A percentile compares a stretch with the other conserved stretches of the same genome.
These are phyloP conservation scores for Hipparchia semele DNA, from an alignment of 2,888 invertebrate species.

Conservation along the genomic window DNA sequence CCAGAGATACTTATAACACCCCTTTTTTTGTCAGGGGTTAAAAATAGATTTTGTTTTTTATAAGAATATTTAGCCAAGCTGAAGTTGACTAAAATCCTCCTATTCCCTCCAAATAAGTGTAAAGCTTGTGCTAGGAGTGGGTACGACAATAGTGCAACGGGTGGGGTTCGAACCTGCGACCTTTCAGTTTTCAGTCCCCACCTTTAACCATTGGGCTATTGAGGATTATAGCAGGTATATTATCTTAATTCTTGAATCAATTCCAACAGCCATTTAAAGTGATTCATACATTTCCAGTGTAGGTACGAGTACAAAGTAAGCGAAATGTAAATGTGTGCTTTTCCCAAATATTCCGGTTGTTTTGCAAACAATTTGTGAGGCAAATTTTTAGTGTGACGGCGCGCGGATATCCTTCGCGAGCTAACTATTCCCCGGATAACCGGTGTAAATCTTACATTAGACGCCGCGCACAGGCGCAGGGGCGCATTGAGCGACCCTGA, in stretches of 20 bases:
- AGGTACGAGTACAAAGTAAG: conserved; percentile 17
- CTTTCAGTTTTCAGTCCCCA: too few species aligned
- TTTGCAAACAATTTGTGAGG: conserved; percentile 60
- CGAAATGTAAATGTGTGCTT: conserved; percentile 40
- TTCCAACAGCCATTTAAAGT: not conserved
- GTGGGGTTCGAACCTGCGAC: too few species aligned
- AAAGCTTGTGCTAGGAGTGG: too few species aligned
- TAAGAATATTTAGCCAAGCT: too few species aligned
- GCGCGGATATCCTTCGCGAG: conserved; percentile 66
- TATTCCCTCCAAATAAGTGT: too few species aligned
- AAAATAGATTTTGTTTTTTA: too few species aligned
- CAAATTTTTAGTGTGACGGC: conserved; percentile 66
- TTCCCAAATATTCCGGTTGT: conserved; percentile 42
- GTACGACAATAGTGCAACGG: too few species aligned
- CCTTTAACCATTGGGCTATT: too few species aligned
- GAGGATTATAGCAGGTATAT: too few species aligned
- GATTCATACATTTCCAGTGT: not conserved
- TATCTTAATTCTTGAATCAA: not conserved
- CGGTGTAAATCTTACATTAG: conserved; percentile 79
- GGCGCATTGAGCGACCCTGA: not conserved
- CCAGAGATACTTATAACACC: too few species aligned
- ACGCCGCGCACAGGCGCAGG: conserved; percentile 52
- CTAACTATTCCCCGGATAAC: conserved; percentile 74
- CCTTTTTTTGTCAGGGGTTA: too few species aligned
- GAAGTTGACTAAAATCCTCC: too few species aligned